Evolutionary conservation across 1,140 invertebrate species (phyloP).

Genomic region (Drosophila parvula): DNA sequence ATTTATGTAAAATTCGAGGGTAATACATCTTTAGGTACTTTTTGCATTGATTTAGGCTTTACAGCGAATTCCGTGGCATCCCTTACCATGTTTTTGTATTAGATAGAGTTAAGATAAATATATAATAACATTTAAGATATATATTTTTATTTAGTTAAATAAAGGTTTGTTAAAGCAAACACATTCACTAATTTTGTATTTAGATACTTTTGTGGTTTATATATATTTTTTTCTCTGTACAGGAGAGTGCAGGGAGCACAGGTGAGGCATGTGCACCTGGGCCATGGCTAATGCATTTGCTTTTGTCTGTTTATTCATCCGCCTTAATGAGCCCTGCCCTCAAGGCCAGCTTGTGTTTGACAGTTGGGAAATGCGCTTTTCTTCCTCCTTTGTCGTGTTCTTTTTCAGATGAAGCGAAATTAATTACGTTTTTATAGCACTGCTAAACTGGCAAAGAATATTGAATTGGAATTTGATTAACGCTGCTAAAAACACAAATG

Average conservation of each 20-base stretch:
- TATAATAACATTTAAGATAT: too few species aligned
- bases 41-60: too few species aligned
- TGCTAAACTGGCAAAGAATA: background rate
- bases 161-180: too few species aligned
- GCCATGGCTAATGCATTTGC: constrained; percentile 44
- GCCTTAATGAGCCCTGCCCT: constrained; percentile 60
- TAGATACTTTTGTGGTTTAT: too few species aligned
- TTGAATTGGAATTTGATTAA: background rate
- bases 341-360: constrained; percentile 55
- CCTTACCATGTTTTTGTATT: too few species aligned
- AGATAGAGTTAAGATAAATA: too few species aligned
- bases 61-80: too few species aligned
- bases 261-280: constrained; percentile 6
- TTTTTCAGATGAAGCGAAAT: constrained; percentile 29
- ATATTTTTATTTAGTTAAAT: too few species aligned
- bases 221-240: background rate
- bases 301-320: constrained; percentile 43
- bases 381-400: constrained; percentile 17
- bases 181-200: too few species aligned
- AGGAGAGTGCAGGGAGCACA: constrained; percentile 5
- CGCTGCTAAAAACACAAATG: too few species aligned
- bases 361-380: constrained; percentile 61
- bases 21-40: too few species aligned
- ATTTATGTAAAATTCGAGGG: too few species aligned
- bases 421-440: constrained; percentile 53